Evolutionary conservation across 2,888 invertebrate species (phyloP).

Genomic region (Crossocerus cetratus): DNA sequence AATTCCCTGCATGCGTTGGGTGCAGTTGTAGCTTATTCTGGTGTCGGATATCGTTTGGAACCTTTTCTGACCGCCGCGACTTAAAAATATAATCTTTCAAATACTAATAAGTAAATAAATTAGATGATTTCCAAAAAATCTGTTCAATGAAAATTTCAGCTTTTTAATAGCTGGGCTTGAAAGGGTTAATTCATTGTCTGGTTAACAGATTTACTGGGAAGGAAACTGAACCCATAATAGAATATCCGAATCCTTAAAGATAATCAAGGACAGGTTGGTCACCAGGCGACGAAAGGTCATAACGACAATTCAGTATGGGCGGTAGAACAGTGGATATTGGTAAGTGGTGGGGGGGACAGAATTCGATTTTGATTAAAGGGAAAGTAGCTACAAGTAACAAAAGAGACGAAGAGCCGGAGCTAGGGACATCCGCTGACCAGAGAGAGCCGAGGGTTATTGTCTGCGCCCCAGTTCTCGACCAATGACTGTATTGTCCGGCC

Average conservation of each 20-base stretch:
- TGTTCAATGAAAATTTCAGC: too few species aligned
- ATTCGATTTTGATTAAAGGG: conserved; percentile 26
- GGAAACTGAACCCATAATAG: too few species aligned
- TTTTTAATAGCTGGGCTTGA: too few species aligned
- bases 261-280: too few species aligned
- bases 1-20: neutral
- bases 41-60: too few species aligned
- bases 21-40: neutral
- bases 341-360: neutral
- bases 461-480: conserved; percentile 47
- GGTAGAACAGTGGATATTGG: neutral
- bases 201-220: too few species aligned
- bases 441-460: conserved; percentile 38
- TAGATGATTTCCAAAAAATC: too few species aligned
- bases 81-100: too few species aligned
- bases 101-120: too few species aligned
- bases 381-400: conserved; percentile 7
- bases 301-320: neutral
- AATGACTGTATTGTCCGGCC: conserved; percentile 46
- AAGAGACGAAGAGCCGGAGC: conserved; percentile 12
- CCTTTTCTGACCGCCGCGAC: too few species aligned
- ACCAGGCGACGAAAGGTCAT: neutral
- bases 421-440: neutral
- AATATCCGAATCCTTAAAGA: too few species aligned
- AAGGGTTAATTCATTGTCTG: too few species aligned